phyloP scores from a whole-genome alignment of 1,140 invertebrate genomes.

The Drosophila ficusphila region DNA sequence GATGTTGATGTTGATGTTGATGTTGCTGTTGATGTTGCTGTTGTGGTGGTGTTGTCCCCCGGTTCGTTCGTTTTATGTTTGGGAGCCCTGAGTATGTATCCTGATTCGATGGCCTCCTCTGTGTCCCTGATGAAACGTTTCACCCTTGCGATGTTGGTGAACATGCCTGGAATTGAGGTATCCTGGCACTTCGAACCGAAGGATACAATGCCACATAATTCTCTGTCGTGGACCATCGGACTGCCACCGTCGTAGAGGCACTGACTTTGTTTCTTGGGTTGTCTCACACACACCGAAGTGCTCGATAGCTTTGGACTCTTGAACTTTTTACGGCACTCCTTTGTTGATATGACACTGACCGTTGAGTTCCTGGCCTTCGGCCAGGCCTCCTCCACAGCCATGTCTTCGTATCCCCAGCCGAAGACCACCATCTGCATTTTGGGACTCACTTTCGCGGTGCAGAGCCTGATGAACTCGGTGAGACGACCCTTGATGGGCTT shows the following conservation, averaged over 20 bases:
- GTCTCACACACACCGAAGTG: constrained; percentile 18
- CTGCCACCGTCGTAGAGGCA: constrained; percentile 41
- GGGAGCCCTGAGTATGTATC: not conserved
- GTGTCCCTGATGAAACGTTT: constrained; percentile 6
- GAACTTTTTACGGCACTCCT: constrained; percentile 3
- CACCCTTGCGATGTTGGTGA: constrained; percentile 24
- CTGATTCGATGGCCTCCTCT: not conserved
- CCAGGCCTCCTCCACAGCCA: not conserved
- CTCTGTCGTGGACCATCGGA: constrained; percentile 19
- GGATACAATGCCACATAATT: constrained; percentile 40
- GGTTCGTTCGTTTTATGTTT: no score
- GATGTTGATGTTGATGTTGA: not conserved
- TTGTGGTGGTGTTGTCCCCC: not conserved
- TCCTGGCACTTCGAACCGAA: constrained; percentile 6
- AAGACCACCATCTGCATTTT: not conserved
- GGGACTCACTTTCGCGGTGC: not conserved
- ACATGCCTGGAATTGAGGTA: constrained; percentile 22
- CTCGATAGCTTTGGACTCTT: not conserved
- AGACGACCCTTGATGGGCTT: not conserved
- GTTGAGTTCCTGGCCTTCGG: not conserved
- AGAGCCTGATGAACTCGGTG: constrained; percentile 20
- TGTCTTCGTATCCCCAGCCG: constrained; percentile 6
- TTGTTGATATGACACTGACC: not conserved
- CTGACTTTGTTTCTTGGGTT: not conserved
- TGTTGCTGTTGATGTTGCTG: no score